phyloP scores from a whole-genome alignment of 1,140 invertebrate species.

The Protaetia brevitarsis region DNA sequence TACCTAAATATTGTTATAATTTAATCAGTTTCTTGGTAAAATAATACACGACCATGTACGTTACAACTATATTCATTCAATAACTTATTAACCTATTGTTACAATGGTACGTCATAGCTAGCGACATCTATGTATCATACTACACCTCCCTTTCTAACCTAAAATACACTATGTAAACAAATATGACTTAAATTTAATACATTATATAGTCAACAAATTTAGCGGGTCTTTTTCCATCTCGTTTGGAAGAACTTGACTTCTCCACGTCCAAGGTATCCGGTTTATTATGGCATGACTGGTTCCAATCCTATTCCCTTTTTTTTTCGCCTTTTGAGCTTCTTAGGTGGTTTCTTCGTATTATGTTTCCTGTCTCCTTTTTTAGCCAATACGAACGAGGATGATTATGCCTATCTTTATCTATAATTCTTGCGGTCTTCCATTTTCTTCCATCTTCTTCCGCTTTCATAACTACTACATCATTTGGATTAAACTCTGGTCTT shows the following conservation, averaged over 20 bases:
- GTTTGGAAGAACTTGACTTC: background rate
- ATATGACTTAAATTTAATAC: too few species aligned
- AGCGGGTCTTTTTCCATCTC: background rate
- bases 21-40: too few species aligned
- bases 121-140: too few species aligned
- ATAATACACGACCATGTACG: too few species aligned
- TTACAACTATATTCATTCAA: too few species aligned
- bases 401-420: background rate
- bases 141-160: too few species aligned
- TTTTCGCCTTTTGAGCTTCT: background rate
- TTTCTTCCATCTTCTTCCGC: background rate
- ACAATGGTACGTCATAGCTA: too few species aligned
- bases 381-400: background rate
- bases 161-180: too few species aligned
- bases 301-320: background rate
- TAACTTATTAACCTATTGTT: too few species aligned
- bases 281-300: background rate
- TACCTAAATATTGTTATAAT: too few species aligned
- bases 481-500: background rate
- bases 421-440: background rate
- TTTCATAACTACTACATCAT: background rate
- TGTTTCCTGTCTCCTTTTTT: background rate
- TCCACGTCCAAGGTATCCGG: background rate
- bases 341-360: background rate
- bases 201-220: background rate